Evolutionary conservation across 1,140 invertebrate genomes (phyloP), one percentile per base, ranked within the genome.

Genomic region (Drosophila melanica): DNA sequence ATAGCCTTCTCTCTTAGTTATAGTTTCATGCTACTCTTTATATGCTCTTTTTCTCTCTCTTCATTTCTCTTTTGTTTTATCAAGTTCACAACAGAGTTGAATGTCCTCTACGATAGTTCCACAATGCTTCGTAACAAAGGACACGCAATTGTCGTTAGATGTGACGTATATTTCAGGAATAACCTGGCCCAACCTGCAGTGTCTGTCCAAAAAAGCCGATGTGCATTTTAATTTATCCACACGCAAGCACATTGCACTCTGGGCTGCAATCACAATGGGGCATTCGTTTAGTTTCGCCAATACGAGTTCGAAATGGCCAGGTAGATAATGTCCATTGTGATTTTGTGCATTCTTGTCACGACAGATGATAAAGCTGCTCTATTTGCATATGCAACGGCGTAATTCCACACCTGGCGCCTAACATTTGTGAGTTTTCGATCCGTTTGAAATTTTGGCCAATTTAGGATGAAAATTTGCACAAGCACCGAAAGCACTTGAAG

Each of bases 391-490:
- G 42, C 42, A 62, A 51, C 18, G 18, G 9, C 30, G 12, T 20
- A 16, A 37, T 30, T 27, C 27, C 27, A 35, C n/a, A 37, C 23
- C 8, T 10, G 20, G 7, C 1, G 2, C 33, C 33, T 35, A 4
- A 4, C 33, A 7, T 42, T 50, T 39, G 3, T 9, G n/a, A 35
- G 39, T 37, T 10, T 18, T 35, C 45, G 50, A 37, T 20, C 4
- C 30, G 35, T 37, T n/a, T 37, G 37, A 75, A 75, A 70, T 64
- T 59, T 75, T 59, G 67, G 71, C 37, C 64, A 69, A 58, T 68
- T 68, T 51, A 11, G n/a, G 48, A 51, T 65, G 39, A 60, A 70
- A 70, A 64, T 68, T 74, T 67, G 51, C 68, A 60, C 47, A 58
- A 55, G 55, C 67, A 58, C 41, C 59, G 35, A 27, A 65, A 39